phyloP scores from a whole-genome alignment of 2,797 vertebrate species.

The Labroides dimidiatus region DNA sequence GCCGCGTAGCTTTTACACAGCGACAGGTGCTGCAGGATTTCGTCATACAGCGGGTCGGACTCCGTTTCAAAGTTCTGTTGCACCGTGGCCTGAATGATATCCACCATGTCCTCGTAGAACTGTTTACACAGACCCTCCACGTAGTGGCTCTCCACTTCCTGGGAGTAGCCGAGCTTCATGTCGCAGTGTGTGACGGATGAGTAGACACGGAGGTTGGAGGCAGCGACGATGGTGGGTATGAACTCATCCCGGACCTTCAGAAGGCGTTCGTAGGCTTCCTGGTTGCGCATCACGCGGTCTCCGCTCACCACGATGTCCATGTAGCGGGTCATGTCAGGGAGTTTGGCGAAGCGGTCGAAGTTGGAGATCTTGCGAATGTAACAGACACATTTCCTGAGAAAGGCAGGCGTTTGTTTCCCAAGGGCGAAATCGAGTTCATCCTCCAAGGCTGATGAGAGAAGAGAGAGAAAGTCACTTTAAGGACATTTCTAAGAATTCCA shows the following conservation, averaged over 20 bases:
- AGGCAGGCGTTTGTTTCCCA: slow-evolving; percentile 97
- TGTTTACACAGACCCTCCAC: slow-evolving; percentile 98
- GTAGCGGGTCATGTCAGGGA: slow-evolving; percentile 96
- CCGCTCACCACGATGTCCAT: slow-evolving; percentile 91
- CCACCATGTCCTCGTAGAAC: slow-evolving; percentile 99
- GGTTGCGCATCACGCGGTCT: slow-evolving; percentile 91
- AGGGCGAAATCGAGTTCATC: slow-evolving; percentile 98
- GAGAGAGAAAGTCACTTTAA: slow-evolving; percentile 31
- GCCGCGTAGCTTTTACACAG: slow-evolving; percentile 93
- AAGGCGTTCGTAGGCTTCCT: slow-evolving; percentile 94
- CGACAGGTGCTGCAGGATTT: slow-evolving; percentile 96
- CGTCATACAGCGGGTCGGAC: slow-evolving; percentile 92
- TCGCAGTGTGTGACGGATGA: slow-evolving; percentile 98
- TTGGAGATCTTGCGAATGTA: slow-evolving; percentile 99
- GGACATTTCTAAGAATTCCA: neutral
- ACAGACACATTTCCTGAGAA: slow-evolving; percentile 98
- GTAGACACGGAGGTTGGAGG: slow-evolving; percentile 97
- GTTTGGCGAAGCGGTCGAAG: slow-evolving; percentile 95
- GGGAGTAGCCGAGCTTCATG: slow-evolving; percentile 98
- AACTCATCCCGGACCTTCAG: slow-evolving; percentile 97
- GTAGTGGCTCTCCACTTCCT: slow-evolving; percentile 97
- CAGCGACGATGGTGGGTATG: slow-evolving; percentile 95
- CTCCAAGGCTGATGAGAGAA: slow-evolving; percentile 88
- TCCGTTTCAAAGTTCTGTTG: slow-evolving; percentile 99
- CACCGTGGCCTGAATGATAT: slow-evolving; percentile 97